These are phyloP conservation scores for Enteromius afrohamiltoni DNA, from an alignment of 2,797 vertebrate species.

Conservation along the genomic window DNA sequence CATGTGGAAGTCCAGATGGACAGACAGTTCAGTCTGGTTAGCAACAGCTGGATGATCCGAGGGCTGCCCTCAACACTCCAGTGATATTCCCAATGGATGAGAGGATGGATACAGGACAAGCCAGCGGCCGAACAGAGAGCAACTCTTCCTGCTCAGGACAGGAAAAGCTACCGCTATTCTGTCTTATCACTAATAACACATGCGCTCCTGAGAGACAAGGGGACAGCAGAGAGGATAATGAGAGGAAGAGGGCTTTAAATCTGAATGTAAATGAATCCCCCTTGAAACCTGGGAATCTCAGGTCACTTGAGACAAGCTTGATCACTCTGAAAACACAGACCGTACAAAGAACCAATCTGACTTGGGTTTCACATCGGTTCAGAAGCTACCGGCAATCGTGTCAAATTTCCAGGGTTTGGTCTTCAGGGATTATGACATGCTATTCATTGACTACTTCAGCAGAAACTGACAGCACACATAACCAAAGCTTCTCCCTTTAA, in stretches of 20 bases:
- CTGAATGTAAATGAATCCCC: constrained; percentile 25
- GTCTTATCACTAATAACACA: constrained; percentile 81
- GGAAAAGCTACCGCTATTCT: constrained; percentile 86
- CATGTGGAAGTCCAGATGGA: not conserved
- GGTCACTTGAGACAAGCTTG: not conserved
- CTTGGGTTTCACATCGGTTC: not conserved
- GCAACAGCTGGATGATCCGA: constrained; percentile 8
- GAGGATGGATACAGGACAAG: constrained; percentile 41
- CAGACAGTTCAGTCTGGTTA: not conserved
- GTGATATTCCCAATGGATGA: constrained; percentile 47
- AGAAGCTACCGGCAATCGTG: not conserved
- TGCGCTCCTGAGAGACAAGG: constrained; percentile 54
- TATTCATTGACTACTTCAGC: constrained; percentile 38
- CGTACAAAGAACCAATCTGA: not conserved
- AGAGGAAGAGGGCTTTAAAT: constrained; percentile 36
- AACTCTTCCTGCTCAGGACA: constrained; percentile 86
- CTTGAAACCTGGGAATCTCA: not conserved
- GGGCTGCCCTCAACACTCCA: not conserved
- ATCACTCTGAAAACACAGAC: not conserved
- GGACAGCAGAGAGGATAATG: constrained; percentile 15
- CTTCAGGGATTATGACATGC: not conserved
- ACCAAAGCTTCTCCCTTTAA: constrained; percentile 39
- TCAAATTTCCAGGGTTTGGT: not conserved
- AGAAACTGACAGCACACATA: not conserved
- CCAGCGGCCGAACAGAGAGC: constrained; percentile 65